Evolutionary conservation across 35 echinoderm and acorn worm genomes (phyloP), one percentile per base, ranked within the genome.

Genomic region (Apostichopus parvimensis): DNA sequence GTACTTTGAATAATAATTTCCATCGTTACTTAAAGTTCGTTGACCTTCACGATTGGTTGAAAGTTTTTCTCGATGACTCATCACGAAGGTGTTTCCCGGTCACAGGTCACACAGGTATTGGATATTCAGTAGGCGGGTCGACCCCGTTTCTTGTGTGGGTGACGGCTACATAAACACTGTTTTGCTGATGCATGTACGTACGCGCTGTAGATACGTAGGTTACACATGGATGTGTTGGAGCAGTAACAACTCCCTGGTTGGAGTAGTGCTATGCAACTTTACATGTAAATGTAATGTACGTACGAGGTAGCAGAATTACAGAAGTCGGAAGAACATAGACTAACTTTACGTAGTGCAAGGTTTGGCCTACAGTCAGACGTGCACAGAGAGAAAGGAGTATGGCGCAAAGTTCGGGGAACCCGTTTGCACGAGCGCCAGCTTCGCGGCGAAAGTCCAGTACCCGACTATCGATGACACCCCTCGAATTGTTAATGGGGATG

Each of bases 401-500:
- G 89, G 89, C 89, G n/a, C 52, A 79, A 73, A 91, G 89, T 28
- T 72, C 89, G 54, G 89, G 89, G 53, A 91, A 91, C 53, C 89
- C 89, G 53, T 91, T 91, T 91, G 72, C 53, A 12, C 52, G 89
- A 21, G 73, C 52, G 54, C 5, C 55, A 26, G 54, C 72, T 3
- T 77, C 28, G 15, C 54, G 89, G 9, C 89, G 92, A 18, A 76
- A 78, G 71, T 82, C 83, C 54, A 86, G 73, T 9, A 83, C 90
- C 21, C 88, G 87, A 18, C 23, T 77, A 17, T 90, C 78, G 15
- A 60, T 82, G 87, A 82, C 87, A 57, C 53, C 87, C 6, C 78
- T 94, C 21, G 87, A 94, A 88, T 55, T 94, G 53, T 77, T 94
- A 5, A 94, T 94, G 93, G 87, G 79, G 18, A 94, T 94, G 93